Evolutionary conservation across 2,797 vertebrate genomes (phyloP), one percentile per base, ranked within the genome.

Genomic region (Esox masquinongy): DNA sequence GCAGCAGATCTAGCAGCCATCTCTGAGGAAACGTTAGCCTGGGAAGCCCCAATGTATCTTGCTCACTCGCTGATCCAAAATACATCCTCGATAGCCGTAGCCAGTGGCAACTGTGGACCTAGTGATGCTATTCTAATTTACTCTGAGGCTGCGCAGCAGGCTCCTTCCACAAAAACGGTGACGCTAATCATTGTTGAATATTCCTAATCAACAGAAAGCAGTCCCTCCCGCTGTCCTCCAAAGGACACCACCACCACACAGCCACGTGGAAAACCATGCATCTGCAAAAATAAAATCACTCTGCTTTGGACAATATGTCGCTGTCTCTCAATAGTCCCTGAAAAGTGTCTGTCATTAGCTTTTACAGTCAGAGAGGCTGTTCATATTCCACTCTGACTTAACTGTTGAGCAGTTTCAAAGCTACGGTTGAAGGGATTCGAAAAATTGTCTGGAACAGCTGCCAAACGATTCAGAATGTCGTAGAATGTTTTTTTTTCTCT

Each of bases 121-220:
- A 15, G 61, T 63, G 61, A 63, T 24, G 12, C 51, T 8, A 11
- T 17, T 56, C 16, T 56, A 63, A 63, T 63, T 63, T 24, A 14
- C 61, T 26, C 24, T 14, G 24, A 63, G 61, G 22, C 61, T 15
- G 61, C n/a, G 61, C 22, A 15, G 24, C 61, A 24, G 61, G 24
- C 61, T 63, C 61, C 11, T 14, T 63, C 5, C 5, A 15, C 22
- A n/a, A 7, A 1, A 24, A n/a, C 4, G 7, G 11, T 61, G 59
- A 61, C 12, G 59, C 59, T 61, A 61, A 61, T 61, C 19, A 19
- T 61, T 61, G 59, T 14, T 61, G 59, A 61, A 56, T 56, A 56
- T 56, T 56, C 53, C 7, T 12, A 56, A 61, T 61, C 59, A 61
- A 26, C 59, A 61, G 59, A 61, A 22, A 61, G 59, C 59, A 11